phyloP scores from a whole-genome alignment of 2,888 invertebrate genomes.

The Eumacrocentrus americanus region DNA sequence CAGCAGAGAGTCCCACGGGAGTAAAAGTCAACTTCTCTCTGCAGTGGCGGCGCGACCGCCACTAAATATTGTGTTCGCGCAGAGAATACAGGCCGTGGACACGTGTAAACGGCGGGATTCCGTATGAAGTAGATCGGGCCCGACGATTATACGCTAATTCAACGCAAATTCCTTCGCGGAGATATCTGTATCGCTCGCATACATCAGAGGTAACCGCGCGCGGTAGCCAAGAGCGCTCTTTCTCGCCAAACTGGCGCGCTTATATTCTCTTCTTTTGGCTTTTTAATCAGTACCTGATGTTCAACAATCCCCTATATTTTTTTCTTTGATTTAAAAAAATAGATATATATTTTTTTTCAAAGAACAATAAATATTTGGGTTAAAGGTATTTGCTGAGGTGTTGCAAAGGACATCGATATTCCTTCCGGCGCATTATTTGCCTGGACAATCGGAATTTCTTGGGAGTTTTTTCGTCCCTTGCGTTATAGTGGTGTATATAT shows the following conservation, averaged over 20 bases:
- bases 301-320: no score
- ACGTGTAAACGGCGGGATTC: constrained; percentile 60
- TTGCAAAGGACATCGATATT: constrained; percentile 1
- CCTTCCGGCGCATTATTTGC: constrained; percentile 7
- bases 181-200: constrained; percentile 61
- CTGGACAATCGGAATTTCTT: background rate
- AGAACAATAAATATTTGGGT: no score
- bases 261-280: background rate
- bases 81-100: constrained; percentile 58
- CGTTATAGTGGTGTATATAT: no score
- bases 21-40: constrained; percentile 13
- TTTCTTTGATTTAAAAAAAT: no score
- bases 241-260: background rate
- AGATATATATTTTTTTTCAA: no score
- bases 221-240: constrained; percentile 30
- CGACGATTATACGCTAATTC: constrained; percentile 62
- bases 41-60: constrained; percentile 39
- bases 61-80: constrained; percentile 61
- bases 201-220: constrained; percentile 45
- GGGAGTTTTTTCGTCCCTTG: background rate
- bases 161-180: constrained; percentile 59
- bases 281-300: background rate
- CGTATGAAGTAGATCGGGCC: constrained; percentile 59
- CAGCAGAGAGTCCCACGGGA: constrained; percentile 37
- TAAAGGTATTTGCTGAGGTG: constrained; percentile 17